Percentiles rank a stretch among this genome's conserved stretches.
Conservation (phyloP, 2,888 invertebrate species). For the Anagyrus pseudococci region DNA sequence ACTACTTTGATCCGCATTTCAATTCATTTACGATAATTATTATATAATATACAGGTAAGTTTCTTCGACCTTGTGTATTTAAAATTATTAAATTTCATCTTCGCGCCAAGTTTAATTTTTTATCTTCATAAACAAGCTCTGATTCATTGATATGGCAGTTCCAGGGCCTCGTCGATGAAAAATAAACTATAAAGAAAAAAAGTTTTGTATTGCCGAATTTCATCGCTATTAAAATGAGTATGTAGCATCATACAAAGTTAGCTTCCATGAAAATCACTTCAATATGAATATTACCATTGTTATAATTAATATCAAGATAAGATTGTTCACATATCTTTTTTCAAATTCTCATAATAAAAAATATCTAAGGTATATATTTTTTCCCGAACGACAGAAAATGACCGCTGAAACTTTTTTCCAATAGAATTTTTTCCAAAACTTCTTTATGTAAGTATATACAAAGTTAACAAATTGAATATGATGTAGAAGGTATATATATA, state of each 20-base stretch:
- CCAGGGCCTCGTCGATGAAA: conserved; percentile 69
- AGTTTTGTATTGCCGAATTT: conserved; percentile 24
- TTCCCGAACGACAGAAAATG: conserved; percentile 33
- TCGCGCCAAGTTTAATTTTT: conserved; percentile 47
- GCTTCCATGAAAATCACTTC: conserved; percentile 38
- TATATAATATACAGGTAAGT: conserved; percentile 59
- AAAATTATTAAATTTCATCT: conserved; percentile 41
- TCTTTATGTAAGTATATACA: conserved; percentile 39
- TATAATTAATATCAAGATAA: conserved; percentile 16
- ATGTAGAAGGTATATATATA: conserved; percentile 33
- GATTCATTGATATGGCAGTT: conserved; percentile 71
- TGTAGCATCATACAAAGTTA: conserved; percentile 29
- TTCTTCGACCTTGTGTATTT: conserved; percentile 45
- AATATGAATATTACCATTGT: conserved; percentile 31
- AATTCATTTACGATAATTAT: conserved; percentile 58
- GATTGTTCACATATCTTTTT: conserved; percentile 36
- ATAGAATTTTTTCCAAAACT: conserved; percentile 33
- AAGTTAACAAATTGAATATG: conserved; percentile 38
- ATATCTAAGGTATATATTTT: conserved; percentile 35
- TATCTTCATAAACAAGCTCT: conserved; percentile 59
- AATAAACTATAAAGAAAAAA: conserved; percentile 43
- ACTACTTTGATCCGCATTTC: conserved; percentile 61
- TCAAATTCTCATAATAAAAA: conserved; percentile 35
- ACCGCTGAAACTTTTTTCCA: conserved; percentile 37
- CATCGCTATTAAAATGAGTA: conserved; percentile 26